These are phyloP conservation scores for Muntiacus reevesi DNA, from an alignment of 2,113 vertebrate genomes.

Conservation along the genomic window DNA sequence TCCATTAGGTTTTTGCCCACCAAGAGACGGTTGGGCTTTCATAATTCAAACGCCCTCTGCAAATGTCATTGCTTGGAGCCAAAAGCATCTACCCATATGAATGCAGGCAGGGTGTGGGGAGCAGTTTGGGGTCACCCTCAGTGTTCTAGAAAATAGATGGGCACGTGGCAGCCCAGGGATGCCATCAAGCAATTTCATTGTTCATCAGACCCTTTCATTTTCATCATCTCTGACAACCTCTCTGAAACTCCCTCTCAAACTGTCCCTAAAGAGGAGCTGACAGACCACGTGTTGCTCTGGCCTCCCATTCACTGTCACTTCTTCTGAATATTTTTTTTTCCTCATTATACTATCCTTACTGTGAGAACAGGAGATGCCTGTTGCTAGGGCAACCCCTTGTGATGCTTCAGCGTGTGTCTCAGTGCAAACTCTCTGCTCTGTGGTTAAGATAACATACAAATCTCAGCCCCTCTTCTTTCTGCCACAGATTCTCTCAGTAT, in stretches of 20 bases:
- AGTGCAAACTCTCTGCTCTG: neutral
- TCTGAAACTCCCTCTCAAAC: neutral
- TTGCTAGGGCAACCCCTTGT: neutral
- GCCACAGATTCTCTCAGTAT: neutral
- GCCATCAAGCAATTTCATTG: neutral
- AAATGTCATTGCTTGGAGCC: neutral
- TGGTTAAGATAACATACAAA: neutral
- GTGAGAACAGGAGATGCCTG: neutral
- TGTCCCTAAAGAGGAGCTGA: neutral
- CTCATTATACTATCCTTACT: neutral
- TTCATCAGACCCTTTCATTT: neutral
- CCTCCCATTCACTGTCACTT: neutral
- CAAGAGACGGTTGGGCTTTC: slow-evolving; percentile 57
- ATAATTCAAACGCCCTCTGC: slow-evolving; percentile 25
- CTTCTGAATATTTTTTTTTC: neutral
- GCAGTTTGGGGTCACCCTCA: fast-evolving
- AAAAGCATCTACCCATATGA: neutral
- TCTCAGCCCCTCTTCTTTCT: neutral
- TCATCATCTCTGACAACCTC: neutral
- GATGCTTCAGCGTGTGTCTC: neutral
- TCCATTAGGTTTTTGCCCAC: slow-evolving; percentile 61
- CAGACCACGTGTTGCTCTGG: fast-evolving
- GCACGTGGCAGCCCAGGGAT: too few species aligned
- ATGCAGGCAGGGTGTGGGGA: neutral
- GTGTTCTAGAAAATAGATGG: neutral